Evolutionary conservation across 2,888 invertebrate genomes (phyloP), one percentile per base, ranked within the genome.

Genomic region (Chalcis sispes): DNA sequence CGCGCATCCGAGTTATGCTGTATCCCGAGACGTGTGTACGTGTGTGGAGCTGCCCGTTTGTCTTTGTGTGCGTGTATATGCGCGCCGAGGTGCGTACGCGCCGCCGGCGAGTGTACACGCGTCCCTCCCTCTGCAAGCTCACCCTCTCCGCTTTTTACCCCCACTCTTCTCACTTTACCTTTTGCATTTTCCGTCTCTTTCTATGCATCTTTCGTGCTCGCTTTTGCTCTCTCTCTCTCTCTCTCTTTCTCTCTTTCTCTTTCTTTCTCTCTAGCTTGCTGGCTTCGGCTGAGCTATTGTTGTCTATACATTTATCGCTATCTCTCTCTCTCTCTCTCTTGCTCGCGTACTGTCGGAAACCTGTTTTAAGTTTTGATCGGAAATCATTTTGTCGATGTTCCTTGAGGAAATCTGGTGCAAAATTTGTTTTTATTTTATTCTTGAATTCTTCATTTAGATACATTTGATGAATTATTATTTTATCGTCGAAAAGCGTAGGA

Each of bases 301-400:
- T n/a, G 10, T 10, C 5, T 36, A 15, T 46, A 46, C n/a, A 46
- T 46, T 10, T 46, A 46, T 15, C 20, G 1, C 23, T 52, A n/a
- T 25, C 25, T 25, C 27, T 48, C 20, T 13, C 1, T 54, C 54
- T 52, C 29, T 15, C 50, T 42, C 25, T 23, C 40, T 23, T 0
- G 25, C 18, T 23, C 1, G 25, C 18, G 3, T 36, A 13, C 48
- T 20, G 18, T 23, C 20, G 15, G 15, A 52, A 70, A 75, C 75
- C 75, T 70, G 64, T 75, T 69, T 70, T 70, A 20, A 59, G 13
- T 56, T 75, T 48, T 40, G 27, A 69, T 69, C 56, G 36, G 40
- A 52, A 67, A 61, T 73, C 56, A 7, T 25, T 36, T n/a, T 18
- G 20, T 40, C 0, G 32, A 58, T 32, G 54, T 32, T 4, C 20